Evolutionary conservation across 2,797 vertebrate genomes (phyloP).

Genomic region (Channa striata): DNA sequence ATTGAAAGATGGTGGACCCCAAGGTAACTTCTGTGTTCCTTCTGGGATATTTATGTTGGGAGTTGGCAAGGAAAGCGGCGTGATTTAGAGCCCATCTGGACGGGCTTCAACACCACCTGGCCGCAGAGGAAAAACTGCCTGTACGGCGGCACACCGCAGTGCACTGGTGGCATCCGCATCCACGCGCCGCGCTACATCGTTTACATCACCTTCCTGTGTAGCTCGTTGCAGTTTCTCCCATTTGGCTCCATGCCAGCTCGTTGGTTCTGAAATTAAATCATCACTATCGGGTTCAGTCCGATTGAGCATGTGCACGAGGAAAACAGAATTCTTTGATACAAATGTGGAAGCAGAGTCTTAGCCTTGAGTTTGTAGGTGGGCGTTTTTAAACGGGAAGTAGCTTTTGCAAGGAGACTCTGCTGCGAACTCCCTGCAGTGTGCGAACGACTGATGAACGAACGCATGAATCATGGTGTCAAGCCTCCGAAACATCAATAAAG

Average conservation of each 20-base stretch:
- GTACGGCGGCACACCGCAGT: conserved; percentile 38
- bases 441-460: conserved; percentile 8
- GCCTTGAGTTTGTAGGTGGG: neutral
- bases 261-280: conserved; percentile 17
- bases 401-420: neutral
- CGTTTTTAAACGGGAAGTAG: neutral
- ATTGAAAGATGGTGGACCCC: conserved; percentile 67
- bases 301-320: neutral
- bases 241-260: conserved; percentile 20
- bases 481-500: neutral
- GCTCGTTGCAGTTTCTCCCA: conserved; percentile 8
- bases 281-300: conserved; percentile 1
- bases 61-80: conserved; percentile 63
- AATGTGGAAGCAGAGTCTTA: neutral
- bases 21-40: conserved; percentile 68
- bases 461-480: neutral
- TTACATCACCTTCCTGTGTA: conserved; percentile 41
- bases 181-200: conserved; percentile 31
- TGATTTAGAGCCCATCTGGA: conserved; percentile 78
- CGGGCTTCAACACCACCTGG: conserved; percentile 70
- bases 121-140: conserved; percentile 61
- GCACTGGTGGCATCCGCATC: conserved; percentile 16
- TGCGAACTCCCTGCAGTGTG: neutral
- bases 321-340: conserved; percentile 4
- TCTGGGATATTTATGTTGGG: conserved; percentile 70